Evolutionary conservation across 2,797 vertebrate genomes (phyloP).

Genomic region (Thunnus albacares): DNA sequence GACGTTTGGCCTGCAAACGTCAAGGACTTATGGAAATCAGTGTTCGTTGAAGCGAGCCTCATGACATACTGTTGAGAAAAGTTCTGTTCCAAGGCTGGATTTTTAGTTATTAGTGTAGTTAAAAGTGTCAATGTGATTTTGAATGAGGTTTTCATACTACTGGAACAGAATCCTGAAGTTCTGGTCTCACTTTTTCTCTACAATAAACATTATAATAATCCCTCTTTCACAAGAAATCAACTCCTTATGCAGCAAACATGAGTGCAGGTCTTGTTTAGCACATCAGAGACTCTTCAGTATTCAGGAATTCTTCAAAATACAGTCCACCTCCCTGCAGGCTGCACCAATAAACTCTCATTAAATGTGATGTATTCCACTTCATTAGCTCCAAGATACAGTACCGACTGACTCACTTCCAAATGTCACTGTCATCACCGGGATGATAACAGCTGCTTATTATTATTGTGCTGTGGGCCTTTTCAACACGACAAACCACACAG

Average conservation of each 20-base stretch:
- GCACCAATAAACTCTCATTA: slow-evolving; percentile 7
- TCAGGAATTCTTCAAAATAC: not conserved
- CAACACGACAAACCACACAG: not conserved
- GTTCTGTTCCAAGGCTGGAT: no score
- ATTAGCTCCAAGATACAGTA: slow-evolving; percentile 17
- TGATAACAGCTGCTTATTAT: slow-evolving; percentile 13
- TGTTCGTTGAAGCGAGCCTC: no score
- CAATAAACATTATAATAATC: not conserved
- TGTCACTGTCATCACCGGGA: rapidly evolving
- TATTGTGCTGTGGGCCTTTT: not conserved
- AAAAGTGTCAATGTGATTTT: no score
- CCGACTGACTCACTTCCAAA: rapidly evolving
- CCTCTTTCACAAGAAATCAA: not conserved
- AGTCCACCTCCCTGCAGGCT: not conserved
- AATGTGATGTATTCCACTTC: slow-evolving; percentile 27
- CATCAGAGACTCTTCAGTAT: not conserved
- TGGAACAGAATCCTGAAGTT: no score
- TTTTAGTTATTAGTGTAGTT: no score
- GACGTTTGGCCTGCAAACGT: no score
- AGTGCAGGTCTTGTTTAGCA: not conserved
- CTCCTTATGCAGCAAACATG: not conserved
- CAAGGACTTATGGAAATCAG: no score
- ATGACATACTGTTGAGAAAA: no score
- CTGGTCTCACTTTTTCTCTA: no score
- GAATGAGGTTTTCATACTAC: no score